phyloP scores from a whole-genome alignment of 2,113 vertebrate genomes.

The Hemibagrus wyckioides region DNA sequence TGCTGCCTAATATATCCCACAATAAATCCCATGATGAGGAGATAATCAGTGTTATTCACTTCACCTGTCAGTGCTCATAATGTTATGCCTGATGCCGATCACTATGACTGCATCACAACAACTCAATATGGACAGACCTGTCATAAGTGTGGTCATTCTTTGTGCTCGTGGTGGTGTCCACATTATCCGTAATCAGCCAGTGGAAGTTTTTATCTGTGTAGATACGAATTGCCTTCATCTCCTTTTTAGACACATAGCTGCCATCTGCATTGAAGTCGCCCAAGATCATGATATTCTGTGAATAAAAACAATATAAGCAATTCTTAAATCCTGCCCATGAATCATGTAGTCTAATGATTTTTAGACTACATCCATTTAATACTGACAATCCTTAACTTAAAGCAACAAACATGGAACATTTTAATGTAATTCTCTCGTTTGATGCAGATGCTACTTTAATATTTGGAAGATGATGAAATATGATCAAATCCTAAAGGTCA shows the following conservation, averaged over 20 bases:
- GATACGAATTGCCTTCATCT: conserved; percentile 63
- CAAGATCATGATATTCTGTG: conserved; percentile 73
- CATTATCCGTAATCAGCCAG: conserved; percentile 71
- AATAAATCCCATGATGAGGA: too few species aligned
- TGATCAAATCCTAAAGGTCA: neutral
- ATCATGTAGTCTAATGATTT: neutral
- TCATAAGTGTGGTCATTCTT: conserved; percentile 72
- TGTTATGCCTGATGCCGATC: too few species aligned
- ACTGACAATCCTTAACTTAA: neutral
- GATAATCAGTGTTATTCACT: too few species aligned
- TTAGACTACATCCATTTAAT: neutral
- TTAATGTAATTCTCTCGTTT: neutral
- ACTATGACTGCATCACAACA: neutral
- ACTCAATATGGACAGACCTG: conserved; percentile 58
- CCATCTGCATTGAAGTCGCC: conserved; percentile 76
- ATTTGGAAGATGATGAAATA: neutral
- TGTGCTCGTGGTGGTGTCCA: conserved; percentile 68
- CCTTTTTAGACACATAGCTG: conserved; percentile 64
- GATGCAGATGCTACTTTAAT: neutral
- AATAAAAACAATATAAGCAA: neutral
- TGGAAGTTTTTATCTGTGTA: conserved; percentile 58
- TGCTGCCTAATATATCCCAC: too few species aligned
- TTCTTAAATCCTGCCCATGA: neutral
- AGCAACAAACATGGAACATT: neutral
- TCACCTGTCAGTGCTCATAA: too few species aligned